phyloP scores from a whole-genome alignment of 2,888 invertebrate genomes.

The Sclerodermus sp. region DNA sequence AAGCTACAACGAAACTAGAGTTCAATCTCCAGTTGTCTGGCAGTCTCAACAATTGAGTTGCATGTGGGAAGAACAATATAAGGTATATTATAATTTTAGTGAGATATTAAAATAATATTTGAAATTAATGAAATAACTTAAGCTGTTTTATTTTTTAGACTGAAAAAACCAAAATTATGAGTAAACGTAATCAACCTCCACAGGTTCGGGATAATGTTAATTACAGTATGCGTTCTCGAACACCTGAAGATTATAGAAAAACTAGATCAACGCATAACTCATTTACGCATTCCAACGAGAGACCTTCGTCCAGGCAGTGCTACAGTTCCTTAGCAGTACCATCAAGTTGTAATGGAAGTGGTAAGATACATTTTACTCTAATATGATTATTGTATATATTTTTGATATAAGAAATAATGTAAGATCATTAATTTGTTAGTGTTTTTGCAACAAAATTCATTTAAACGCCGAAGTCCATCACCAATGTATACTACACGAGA shows the following conservation, averaged over 20 bases:
- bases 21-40: conserved; percentile 46
- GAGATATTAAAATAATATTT: neutral
- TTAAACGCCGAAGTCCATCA: conserved; percentile 49
- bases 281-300: conserved; percentile 36
- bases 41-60: conserved; percentile 36
- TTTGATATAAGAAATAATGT: conserved; percentile 1
- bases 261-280: conserved; percentile 46
- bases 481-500: conserved; percentile 44
- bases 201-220: conserved; percentile 36
- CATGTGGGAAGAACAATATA: conserved; percentile 42
- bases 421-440: neutral
- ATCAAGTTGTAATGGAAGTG: conserved; percentile 32
- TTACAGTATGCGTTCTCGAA: conserved; percentile 28
- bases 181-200: conserved; percentile 38
- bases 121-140: neutral
- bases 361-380: conserved; percentile 12
- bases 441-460: conserved; percentile 27
- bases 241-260: conserved; percentile 47
- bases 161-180: conserved; percentile 34
- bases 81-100: conserved; percentile 18
- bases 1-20: conserved; percentile 44
- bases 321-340: conserved; percentile 33
- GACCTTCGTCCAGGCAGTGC: conserved; percentile 31
- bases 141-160: conserved; percentile 22
- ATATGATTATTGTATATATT: conserved; percentile 2